A percentile compares a stretch with the other conserved stretches of the same genome.
Evolutionary conservation across 2,113 vertebrate genomes (phyloP).

Genomic region (Vicugna pacos): DNA sequence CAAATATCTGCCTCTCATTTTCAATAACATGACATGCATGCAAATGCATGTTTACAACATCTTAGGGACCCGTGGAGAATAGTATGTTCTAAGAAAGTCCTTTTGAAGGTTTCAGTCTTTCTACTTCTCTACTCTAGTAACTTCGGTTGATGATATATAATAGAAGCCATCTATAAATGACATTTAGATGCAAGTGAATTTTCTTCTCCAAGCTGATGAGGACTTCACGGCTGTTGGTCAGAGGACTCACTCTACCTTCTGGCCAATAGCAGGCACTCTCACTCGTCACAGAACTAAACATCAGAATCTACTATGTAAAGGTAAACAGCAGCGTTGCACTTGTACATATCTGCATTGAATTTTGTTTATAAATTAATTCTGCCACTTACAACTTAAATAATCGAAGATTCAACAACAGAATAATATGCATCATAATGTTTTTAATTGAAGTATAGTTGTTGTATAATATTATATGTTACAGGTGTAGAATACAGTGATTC

Average conservation of each 20-base stretch:
- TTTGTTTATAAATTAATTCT: conserved; percentile 22
- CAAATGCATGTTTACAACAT: background rate
- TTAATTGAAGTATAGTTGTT: background rate
- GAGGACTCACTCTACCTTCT: background rate
- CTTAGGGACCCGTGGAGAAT: background rate
- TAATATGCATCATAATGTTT: background rate
- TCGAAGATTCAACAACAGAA: background rate
- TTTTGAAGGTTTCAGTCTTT: conserved; percentile 56
- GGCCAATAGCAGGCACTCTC: background rate
- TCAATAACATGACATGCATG: background rate
- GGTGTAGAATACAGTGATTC: background rate
- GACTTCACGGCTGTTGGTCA: background rate
- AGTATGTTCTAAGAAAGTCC: background rate
- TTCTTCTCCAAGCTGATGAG: background rate
- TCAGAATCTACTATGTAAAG: background rate
- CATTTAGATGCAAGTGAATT: conserved; percentile 25
- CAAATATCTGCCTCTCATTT: conserved; percentile 58
- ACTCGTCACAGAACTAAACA: conserved; percentile 19
- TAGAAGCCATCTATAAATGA: background rate
- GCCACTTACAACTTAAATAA: background rate
- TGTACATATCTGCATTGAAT: background rate
- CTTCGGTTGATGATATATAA: background rate
- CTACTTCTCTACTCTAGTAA: conserved; percentile 36
- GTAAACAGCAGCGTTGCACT: background rate
- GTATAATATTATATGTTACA: background rate